Conservation (phyloP, 23 tunicate genomes). For the Pegea sp. region DNA sequence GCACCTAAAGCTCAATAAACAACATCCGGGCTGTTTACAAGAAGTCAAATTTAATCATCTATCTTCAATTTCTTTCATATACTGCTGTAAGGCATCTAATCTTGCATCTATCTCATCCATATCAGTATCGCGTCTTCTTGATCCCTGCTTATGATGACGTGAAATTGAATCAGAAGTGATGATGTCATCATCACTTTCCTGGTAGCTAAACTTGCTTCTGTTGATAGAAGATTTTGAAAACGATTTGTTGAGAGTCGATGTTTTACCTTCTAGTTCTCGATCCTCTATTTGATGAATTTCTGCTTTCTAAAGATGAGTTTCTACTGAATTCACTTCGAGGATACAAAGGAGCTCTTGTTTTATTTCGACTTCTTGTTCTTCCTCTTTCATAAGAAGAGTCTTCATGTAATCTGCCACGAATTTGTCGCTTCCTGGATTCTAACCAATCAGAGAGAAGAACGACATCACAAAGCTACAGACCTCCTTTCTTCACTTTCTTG, state of each 20-base stretch:
- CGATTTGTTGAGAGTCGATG: no score
- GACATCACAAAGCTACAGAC: no score
- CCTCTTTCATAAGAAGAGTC: neutral
- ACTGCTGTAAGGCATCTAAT: conserved; percentile 69
- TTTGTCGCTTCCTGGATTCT: no score
- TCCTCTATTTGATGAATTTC: conserved; percentile 75
- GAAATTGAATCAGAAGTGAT: no score
- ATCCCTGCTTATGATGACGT: no score
- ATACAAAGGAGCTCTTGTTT: no score
- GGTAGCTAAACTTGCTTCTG: neutral
- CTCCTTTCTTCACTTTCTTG: conserved; percentile 47
- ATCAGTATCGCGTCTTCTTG: conserved; percentile 41
- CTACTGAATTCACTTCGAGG: no score
- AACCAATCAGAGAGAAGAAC: no score
- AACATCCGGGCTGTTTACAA: no score
- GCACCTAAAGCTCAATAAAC: no score
- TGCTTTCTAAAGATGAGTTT: conserved; percentile 53
- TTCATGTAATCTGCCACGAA: conserved; percentile 1
- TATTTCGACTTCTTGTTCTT: no score
- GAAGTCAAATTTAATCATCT: neutral
- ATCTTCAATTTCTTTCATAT: conserved; percentile 58
- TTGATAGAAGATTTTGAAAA: no score
- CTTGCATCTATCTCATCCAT: conserved; percentile 89
- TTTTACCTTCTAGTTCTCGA: conserved; percentile 35
- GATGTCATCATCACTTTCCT: conserved; percentile 8